Conservation (phyloP, 35 echinoderm and acorn worm species). For the Ophiothrix spiculata region DNA sequence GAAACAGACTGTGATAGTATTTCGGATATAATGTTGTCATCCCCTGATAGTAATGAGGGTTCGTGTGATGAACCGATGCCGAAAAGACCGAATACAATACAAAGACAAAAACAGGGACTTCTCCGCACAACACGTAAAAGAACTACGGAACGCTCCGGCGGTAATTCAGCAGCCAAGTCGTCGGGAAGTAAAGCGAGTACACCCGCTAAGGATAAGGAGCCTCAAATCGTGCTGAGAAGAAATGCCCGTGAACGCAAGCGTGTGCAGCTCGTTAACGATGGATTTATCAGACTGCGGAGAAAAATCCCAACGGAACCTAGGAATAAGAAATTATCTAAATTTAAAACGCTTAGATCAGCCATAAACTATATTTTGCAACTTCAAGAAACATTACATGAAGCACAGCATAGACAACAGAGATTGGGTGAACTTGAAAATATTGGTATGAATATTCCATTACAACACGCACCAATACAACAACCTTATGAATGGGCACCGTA, state of each 20-base stretch:
- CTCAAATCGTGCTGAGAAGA: constrained; percentile 79
- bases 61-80: too few relatives aligned
- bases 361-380: constrained; percentile 98
- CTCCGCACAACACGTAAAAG: constrained; percentile 16
- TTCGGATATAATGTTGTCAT: too few relatives aligned
- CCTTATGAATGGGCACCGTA: constrained; percentile 20
- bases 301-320: constrained; percentile 94
- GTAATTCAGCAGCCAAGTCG: background rate
- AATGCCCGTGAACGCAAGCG: constrained; percentile 92
- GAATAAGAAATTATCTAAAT: constrained; percentile 98
- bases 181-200: background rate
- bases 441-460: constrained; percentile 35
- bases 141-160: background rate
- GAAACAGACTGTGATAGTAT: too few relatives aligned
- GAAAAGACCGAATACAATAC: background rate
- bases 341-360: constrained; percentile 92
- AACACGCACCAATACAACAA: background rate
- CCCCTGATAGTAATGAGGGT: too few relatives aligned
- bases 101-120: constrained; percentile 1
- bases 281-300: constrained; percentile 77
- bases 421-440: constrained; percentile 56
- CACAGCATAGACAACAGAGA: constrained; percentile 58
- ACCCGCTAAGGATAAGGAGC: constrained; percentile 88
- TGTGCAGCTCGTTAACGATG: constrained; percentile 94
- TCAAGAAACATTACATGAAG: constrained; percentile 81